Conservation (phyloP, 2,888 invertebrate genomes). For the Tipula helvola region DNA sequence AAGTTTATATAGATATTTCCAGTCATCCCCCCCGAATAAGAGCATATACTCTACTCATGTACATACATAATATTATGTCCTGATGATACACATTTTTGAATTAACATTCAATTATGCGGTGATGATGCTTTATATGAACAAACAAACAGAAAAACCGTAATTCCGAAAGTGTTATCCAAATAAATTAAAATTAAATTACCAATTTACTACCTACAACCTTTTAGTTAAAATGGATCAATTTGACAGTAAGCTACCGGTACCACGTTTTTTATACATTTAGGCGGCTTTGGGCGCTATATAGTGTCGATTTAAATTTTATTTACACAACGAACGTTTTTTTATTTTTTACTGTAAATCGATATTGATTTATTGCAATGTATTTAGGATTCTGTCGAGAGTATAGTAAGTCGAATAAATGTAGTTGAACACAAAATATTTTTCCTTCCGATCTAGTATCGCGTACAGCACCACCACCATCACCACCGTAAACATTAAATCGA, state of each 20-base stretch:
- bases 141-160: neutral
- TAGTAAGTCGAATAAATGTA: neutral
- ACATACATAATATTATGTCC: neutral
- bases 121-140: neutral
- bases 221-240: neutral
- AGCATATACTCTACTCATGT: too few relatives aligned
- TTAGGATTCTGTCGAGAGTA: neutral
- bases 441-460: neutral
- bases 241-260: neutral
- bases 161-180: neutral
- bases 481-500: neutral
- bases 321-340: neutral
- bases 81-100: neutral
- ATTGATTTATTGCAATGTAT: neutral
- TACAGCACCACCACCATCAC: neutral
- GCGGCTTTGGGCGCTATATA: neutral
- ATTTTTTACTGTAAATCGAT: neutral
- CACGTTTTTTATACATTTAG: neutral
- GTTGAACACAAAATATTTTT: neutral
- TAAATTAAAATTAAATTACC: neutral
- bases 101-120: neutral
- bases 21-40: too few relatives aligned
- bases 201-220: neutral
- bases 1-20: too few relatives aligned
- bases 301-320: neutral